Percentiles rank a stretch among this genome's conserved stretches.
These are phyloP conservation scores for Iguana delicatissima DNA, from an alignment of 2,797 vertebrate genomes.

Conservation along the genomic window DNA sequence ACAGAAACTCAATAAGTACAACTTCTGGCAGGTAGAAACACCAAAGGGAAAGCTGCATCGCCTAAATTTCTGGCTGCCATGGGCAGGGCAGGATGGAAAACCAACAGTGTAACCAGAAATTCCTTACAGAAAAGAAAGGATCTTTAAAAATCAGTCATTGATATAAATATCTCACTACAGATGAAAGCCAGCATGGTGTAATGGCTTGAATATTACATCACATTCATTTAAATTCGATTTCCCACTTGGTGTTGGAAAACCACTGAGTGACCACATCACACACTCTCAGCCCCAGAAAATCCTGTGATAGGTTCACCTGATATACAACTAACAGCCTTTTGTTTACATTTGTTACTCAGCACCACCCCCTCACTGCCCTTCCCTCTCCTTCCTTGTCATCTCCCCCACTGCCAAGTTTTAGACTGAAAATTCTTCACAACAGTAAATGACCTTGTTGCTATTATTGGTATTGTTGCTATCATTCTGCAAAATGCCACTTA, in stretches of 20 bases:
- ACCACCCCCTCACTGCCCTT: neutral
- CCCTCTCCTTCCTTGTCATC: neutral
- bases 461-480: neutral
- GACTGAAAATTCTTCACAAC: neutral
- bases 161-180: neutral
- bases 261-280: too few relatives aligned
- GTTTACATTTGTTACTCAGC: neutral
- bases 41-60: neutral
- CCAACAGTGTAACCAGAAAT: neutral
- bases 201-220: too few relatives aligned
- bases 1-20: neutral
- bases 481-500: neutral
- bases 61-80: neutral
- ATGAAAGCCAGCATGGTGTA: too few relatives aligned
- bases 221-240: too few relatives aligned
- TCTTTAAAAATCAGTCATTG: neutral
- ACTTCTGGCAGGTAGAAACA: neutral
- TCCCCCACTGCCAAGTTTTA: neutral
- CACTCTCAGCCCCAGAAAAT: too few relatives aligned
- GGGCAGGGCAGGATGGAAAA: neutral
- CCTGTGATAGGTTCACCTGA: too few relatives aligned
- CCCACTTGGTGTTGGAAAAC: too few relatives aligned
- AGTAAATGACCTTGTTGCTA: neutral
- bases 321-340: neutral
- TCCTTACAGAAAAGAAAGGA: neutral